Conservation (phyloP, 1,140 invertebrate genomes). For the Anagrus nilaparvatae region DNA sequence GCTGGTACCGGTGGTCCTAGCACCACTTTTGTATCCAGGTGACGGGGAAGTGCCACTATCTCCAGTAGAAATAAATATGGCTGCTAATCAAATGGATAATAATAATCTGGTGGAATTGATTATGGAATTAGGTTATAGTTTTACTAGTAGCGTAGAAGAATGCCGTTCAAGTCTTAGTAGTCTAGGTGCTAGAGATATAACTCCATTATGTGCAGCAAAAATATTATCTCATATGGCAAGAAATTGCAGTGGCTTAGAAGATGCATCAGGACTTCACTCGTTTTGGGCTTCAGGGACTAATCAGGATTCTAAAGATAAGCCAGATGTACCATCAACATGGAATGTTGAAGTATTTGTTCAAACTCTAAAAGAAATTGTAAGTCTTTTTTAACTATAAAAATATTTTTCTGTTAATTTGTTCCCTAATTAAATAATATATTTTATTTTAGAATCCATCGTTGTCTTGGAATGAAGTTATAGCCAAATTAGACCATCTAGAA, state of each 20-base stretch:
- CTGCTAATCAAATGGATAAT: constrained; percentile 54
- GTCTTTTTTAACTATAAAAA: constrained; percentile 17
- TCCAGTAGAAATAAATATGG: constrained; percentile 38
- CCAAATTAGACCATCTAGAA: constrained; percentile 81
- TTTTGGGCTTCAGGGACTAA: constrained; percentile 34
- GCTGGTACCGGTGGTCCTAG: constrained; percentile 76
- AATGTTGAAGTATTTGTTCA: constrained; percentile 89
- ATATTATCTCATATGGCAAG: constrained; percentile 81
- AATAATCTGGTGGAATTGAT: constrained; percentile 72
- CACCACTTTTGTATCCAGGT: constrained; percentile 74
- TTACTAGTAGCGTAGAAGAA: constrained; percentile 79
- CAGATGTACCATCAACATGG: constrained; percentile 58
- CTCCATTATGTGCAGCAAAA: constrained; percentile 70
- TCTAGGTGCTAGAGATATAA: constrained; percentile 62
- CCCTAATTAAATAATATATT: not conserved
- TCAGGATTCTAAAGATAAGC: constrained; percentile 35
- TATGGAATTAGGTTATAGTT: constrained; percentile 80
- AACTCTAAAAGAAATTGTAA: constrained; percentile 75
- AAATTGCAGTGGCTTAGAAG: constrained; percentile 63
- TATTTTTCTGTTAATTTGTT: constrained; percentile 1
- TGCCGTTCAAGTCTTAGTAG: constrained; percentile 74
- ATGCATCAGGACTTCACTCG: constrained; percentile 54
- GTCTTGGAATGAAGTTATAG: constrained; percentile 86
- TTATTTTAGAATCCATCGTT: constrained; percentile 54
- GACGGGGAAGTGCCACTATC: constrained; percentile 60